A percentile compares a stretch with the other conserved stretches of the same genome.
phyloP scores from a whole-genome alignment of 2,113 vertebrate genomes.

The Xenopus laevis region DNA sequence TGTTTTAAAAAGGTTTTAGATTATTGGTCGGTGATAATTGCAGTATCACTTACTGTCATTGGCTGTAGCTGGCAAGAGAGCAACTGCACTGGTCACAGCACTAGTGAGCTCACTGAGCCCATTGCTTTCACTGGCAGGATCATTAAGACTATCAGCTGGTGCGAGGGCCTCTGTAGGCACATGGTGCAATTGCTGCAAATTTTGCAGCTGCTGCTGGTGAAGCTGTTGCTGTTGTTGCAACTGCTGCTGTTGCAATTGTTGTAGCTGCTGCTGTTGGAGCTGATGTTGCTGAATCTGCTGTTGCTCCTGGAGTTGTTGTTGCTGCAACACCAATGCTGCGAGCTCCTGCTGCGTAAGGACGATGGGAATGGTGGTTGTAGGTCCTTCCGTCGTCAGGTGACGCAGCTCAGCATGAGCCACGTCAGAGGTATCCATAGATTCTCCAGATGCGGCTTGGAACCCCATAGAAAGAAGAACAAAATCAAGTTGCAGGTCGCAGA shows the following conservation, averaged over 20 bases:
- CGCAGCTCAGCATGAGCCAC: constrained; percentile 57
- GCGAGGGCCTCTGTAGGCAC: constrained; percentile 82
- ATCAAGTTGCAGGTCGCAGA: constrained; percentile 7
- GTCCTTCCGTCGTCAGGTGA: constrained; percentile 56
- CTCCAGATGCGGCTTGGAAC: constrained; percentile 61
- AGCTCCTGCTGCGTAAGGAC: constrained; percentile 84
- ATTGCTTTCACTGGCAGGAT: constrained; percentile 80
- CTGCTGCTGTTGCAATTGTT: constrained; percentile 73
- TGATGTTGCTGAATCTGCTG: constrained; percentile 59
- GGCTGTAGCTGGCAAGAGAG: constrained; percentile 70
- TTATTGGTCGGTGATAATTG: too few species aligned
- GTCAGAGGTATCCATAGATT: constrained; percentile 60
- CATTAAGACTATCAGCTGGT: constrained; percentile 85
- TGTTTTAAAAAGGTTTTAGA: too few species aligned
- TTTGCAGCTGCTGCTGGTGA: constrained; percentile 45
- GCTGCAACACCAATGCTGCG: constrained; percentile 80
- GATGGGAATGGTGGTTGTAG: constrained; percentile 76
- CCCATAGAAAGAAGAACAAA: constrained; percentile 21
- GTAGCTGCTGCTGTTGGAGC: constrained; percentile 70
- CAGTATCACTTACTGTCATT: constrained; percentile 68
- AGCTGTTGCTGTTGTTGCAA: constrained; percentile 72
- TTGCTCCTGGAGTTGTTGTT: constrained; percentile 77
- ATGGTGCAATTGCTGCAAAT: constrained; percentile 51
- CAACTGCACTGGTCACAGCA: constrained; percentile 66
- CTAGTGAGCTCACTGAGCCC: constrained; percentile 76